A percentile compares a stretch with the other conserved stretches of the same genome.
Conservation (phyloP, 2,888 invertebrate genomes). For the Gastracanthus pulcherrimus region DNA sequence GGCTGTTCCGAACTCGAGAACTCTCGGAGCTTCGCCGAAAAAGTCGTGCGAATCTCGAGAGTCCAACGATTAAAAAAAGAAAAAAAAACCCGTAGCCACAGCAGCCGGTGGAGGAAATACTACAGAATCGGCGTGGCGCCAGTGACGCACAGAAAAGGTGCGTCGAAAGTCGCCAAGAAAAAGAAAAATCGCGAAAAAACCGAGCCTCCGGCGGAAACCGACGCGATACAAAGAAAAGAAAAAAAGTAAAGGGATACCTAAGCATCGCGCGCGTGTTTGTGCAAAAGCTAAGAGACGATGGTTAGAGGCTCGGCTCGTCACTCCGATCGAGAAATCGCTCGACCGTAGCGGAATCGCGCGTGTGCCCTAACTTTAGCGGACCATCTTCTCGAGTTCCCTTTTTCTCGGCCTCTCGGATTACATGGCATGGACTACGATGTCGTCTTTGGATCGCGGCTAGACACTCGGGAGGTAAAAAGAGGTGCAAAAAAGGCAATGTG, state of each 20-base stretch:
- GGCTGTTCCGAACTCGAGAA: background rate
- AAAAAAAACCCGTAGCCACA: constrained; percentile 43
- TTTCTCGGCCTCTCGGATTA: background rate
- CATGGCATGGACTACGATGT: too few species aligned
- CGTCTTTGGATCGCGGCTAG: constrained; percentile 60
- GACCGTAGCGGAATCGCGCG: constrained; percentile 64
- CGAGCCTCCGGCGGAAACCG: constrained; percentile 58
- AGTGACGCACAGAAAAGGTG: constrained; percentile 16
- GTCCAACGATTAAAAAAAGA: constrained; percentile 3
- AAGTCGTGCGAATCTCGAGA: constrained; percentile 24
- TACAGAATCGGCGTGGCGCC: background rate
- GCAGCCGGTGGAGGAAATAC: constrained; percentile 38
- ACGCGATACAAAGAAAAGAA: too few species aligned
- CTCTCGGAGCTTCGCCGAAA: constrained; percentile 45
- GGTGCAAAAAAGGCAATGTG: constrained; percentile 1
- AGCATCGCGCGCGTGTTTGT: constrained; percentile 61
- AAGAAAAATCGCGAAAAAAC: constrained; percentile 50
- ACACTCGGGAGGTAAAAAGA: constrained; percentile 64
- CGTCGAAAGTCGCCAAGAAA: constrained; percentile 42
- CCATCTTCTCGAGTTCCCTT: constrained; percentile 19
- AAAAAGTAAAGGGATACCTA: too few species aligned
- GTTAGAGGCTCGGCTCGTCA: constrained; percentile 57
- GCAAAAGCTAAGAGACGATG: too few species aligned
- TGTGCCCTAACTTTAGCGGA: constrained; percentile 1
- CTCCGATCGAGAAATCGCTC: constrained; percentile 74